Conservation (phyloP, 1,140 invertebrate species). For the Sminthurides bifidus region DNA sequence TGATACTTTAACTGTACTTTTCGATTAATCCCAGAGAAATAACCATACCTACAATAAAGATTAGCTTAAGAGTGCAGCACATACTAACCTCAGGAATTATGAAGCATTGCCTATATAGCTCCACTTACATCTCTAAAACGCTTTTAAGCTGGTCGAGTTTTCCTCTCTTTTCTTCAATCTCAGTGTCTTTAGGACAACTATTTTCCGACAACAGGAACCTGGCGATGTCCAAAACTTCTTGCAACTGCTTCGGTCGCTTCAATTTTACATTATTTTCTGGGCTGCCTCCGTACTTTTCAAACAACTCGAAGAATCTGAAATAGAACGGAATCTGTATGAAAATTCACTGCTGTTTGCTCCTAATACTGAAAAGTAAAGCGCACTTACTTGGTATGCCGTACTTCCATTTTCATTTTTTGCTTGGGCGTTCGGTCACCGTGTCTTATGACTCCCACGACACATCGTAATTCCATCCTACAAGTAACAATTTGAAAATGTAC, state of each 20-base stretch:
- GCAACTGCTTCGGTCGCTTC: constrained; percentile 92
- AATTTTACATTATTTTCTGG: constrained; percentile 93
- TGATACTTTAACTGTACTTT: constrained; percentile 99
- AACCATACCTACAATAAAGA: constrained; percentile 89
- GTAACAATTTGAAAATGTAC: constrained; percentile 16
- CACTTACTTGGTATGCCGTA: constrained; percentile 84
- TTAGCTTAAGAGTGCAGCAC: too few species aligned
- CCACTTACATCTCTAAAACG: constrained; percentile 88
- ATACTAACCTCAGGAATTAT: too few species aligned
- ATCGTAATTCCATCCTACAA: constrained; percentile 85
- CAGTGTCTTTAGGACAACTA: constrained; percentile 65
- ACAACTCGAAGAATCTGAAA: constrained; percentile 91
- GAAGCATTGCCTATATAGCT: not conserved
- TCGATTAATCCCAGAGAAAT: constrained; percentile 98
- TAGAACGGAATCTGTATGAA: not conserved
- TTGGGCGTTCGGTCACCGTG: constrained; percentile 98
- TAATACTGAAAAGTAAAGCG: too few species aligned
- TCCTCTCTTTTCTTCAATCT: constrained; percentile 91
- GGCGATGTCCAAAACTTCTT: constrained; percentile 93
- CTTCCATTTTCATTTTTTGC: constrained; percentile 99
- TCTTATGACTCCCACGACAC: constrained; percentile 94
- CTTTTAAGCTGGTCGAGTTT: constrained; percentile 96
- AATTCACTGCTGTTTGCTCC: too few species aligned
- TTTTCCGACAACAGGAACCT: constrained; percentile 76
- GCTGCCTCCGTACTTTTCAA: constrained; percentile 92